Conservation (phyloP, 2,113 vertebrate species). For the Ploceus nigricollis region DNA sequence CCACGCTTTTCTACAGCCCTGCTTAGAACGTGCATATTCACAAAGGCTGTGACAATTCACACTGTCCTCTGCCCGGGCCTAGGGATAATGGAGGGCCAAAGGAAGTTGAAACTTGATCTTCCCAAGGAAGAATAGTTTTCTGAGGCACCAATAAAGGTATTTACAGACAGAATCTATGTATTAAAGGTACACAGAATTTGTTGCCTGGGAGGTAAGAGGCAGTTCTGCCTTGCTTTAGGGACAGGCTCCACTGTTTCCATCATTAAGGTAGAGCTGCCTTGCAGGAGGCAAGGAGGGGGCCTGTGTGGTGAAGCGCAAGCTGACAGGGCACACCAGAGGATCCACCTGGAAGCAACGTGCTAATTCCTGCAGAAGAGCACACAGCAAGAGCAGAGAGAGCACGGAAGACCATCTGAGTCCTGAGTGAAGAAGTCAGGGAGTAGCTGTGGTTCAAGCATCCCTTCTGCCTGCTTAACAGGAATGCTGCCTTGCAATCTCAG, state of each 20-base stretch:
- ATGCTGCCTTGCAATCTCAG: too few relatives aligned
- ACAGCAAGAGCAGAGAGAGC: background rate
- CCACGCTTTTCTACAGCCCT: background rate
- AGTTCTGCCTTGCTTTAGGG: background rate
- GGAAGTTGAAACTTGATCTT: background rate
- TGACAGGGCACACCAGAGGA: background rate
- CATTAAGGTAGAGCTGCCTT: background rate
- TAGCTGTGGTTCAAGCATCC: background rate
- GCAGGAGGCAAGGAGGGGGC: background rate
- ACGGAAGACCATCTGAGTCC: background rate
- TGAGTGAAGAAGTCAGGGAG: background rate
- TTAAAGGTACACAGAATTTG: background rate
- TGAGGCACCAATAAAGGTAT: background rate
- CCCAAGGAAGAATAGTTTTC: background rate
- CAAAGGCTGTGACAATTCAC: background rate
- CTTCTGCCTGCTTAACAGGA: background rate
- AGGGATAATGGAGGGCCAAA: background rate
- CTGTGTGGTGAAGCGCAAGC: background rate
- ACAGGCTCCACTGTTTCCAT: background rate
- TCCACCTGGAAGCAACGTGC: rapidly evolving
- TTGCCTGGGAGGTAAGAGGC: background rate
- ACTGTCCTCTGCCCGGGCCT: rapidly evolving
- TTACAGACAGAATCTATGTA: background rate
- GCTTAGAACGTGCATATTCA: rapidly evolving
- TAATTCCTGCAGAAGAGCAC: background rate